phyloP scores from a whole-genome alignment of 2,797 vertebrate genomes.

The Paratrypauchen microcephalus region DNA sequence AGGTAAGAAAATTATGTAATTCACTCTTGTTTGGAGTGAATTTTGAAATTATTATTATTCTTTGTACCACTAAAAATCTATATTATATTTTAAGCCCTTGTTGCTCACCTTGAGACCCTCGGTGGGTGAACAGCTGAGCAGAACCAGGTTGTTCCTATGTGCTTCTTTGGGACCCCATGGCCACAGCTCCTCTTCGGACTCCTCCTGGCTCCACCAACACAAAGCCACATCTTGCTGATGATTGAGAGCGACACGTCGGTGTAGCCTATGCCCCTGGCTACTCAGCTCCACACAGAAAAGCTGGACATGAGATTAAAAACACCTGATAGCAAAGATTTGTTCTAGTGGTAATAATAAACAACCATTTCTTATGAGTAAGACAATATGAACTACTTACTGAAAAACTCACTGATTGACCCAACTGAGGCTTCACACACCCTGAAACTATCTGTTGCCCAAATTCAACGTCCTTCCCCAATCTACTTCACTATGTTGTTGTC shows the following conservation, averaged over 20 bases:
- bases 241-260: conserved; percentile 81
- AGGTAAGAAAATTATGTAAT: neutral
- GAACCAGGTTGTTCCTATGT: conserved; percentile 85
- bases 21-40: neutral
- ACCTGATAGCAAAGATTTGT: neutral
- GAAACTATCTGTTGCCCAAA: conserved; percentile 33
- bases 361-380: conserved; percentile 11
- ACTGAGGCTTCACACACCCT: conserved; percentile 24
- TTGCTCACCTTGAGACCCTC: conserved; percentile 85
- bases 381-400: conserved; percentile 10
- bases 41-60: neutral
- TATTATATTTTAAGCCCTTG: neutral
- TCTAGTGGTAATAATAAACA: conserved; percentile 1
- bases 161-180: conserved; percentile 85
- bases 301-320: conserved; percentile 62
- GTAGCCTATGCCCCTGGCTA: conserved; percentile 72
- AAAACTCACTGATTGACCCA: conserved; percentile 30
- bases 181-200: conserved; percentile 77
- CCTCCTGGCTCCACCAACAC: conserved; percentile 87
- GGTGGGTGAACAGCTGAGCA: conserved; percentile 81
- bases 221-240: conserved; percentile 81
- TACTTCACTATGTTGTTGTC: conserved; percentile 56
- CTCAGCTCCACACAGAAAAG: conserved; percentile 81
- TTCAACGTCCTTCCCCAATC: conserved; percentile 43
- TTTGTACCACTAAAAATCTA: neutral